Evolutionary conservation across 2,888 invertebrate species (phyloP), one percentile per base, ranked within the genome.

Genomic region (Prenolepis imparis): DNA sequence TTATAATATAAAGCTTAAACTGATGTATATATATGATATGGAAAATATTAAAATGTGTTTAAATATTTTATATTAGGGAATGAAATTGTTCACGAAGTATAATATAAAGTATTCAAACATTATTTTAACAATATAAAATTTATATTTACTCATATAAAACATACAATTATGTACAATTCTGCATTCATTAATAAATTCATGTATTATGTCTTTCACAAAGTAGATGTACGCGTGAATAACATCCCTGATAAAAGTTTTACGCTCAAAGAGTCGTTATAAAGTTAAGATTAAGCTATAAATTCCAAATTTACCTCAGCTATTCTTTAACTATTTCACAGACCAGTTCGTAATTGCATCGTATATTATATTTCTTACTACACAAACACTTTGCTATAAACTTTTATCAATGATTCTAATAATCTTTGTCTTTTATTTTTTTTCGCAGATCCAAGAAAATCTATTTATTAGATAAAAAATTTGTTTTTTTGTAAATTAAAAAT

Each of bases 241-340:
- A 85, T 81, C 78, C 52, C 48, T 81, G 70, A 70, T 80, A 88
- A 88, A 91, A 90, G 84, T 87, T 87, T 72, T 59, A 66, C 67
- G 66, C 67, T 81, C 32, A 48, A 32, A 66, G 63, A 63, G 84
- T 88, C 83, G 90, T 90, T 92, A 91, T 91, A 86, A 92, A 91
- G 91, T 91, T 92, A 85, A 90, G 89, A 93, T 93, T 92, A 82
- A 90, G 91, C 93, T 70, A 93, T 93, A 93, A 93, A 93, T 93
- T 90, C 88, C 61, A 92, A 92, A 92, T 92, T 92, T 91, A 93
- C 91, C 91, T 91, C 80, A 80, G 86, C 83, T 80, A 70, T 85
- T 67, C 72, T 85, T 84, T 84, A 82, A 78, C 83, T 86, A 85
- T 86, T 87, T 88, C 77, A 83, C 73, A 86, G 73, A 86, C 84